phyloP scores from a whole-genome alignment of 2,888 invertebrate genomes.

The Ormyrus rosae region DNA sequence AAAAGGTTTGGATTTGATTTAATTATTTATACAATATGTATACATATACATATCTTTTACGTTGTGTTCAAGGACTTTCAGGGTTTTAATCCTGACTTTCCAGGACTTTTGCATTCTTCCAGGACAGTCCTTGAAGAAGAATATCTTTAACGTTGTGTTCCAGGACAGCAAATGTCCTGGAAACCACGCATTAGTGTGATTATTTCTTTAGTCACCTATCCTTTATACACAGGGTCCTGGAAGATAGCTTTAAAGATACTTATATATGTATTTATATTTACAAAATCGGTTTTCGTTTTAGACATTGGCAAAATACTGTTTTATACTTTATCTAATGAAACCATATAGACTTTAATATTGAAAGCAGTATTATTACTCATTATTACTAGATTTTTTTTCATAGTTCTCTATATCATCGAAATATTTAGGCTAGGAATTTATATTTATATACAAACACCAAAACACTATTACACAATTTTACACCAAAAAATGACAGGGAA shows the following conservation, averaged over 20 bases:
- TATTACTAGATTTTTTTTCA: conserved; percentile 70
- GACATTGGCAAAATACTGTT: conserved; percentile 68
- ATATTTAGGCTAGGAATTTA: conserved; percentile 64
- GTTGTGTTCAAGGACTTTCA: too few species aligned
- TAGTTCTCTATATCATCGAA: conserved; percentile 70
- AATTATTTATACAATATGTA: conserved; percentile 50
- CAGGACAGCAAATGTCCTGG: too few species aligned
- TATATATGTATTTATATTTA: conserved; percentile 64
- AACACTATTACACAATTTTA: conserved; percentile 21
- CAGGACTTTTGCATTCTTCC: too few species aligned
- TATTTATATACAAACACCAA: conserved; percentile 50
- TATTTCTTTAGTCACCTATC: too few species aligned
- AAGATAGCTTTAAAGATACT: too few species aligned
- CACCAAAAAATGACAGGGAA: conserved; percentile 2
- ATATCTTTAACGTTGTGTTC: too few species aligned
- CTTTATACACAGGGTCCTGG: too few species aligned
- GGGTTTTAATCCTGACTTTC: too few species aligned
- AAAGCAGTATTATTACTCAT: conserved; percentile 68
- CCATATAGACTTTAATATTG: conserved; percentile 71
- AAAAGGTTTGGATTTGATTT: conserved; percentile 44
- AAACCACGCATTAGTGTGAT: too few species aligned
- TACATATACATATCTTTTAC: conserved; percentile 48
- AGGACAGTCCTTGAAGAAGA: too few species aligned
- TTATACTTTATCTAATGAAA: conserved; percentile 69
- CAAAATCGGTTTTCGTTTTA: conserved; percentile 62